Evolutionary conservation across 2,888 invertebrate genomes (phyloP), one percentile per base, ranked within the genome.

Genomic region (Lepetodrilus schrolli): DNA sequence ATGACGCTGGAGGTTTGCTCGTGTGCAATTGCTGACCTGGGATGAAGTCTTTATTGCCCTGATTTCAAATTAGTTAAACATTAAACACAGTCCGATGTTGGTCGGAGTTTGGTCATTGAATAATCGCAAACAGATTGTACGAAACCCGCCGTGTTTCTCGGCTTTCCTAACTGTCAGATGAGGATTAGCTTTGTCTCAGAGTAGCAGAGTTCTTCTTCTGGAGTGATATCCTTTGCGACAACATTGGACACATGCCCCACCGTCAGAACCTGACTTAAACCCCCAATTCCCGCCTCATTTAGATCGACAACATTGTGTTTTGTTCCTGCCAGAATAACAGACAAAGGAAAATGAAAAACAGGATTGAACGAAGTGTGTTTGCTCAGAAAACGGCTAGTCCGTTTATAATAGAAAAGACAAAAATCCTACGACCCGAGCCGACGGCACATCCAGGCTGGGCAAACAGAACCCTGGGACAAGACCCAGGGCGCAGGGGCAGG

Each of bases 271-370:
- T 48, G 4, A 20, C 48, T 30, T 34, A 58, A 58, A 30, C 13
- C 58, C 30, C 13, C 13, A 34, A 13, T 58, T 58, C 34, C 34
- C 58, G 58, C 58, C 34, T 34, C 58, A 30, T 58, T 58, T 58
- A 58, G 30, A 58, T 30, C 58, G 58, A 58, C 26, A 34, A 58
- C 23, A 58, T 58, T 58, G 30, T 26, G 58, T 30, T 58, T 58
- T 58, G 58, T 58, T 58, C 58, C 58, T 10, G 7, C 5, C n/a
- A 34, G 58, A 58, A 58, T 1, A 8, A n/a, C 34, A 58, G 26
- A 58, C 58, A 58, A 58, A 58, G 58, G 58, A 23, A 58, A 58
- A 58, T 58, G 58, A 58, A 58, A 58, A 58, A 58, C 58, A 58
- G 51, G 26, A 23, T 23, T 51, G 51, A 51, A 51, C 8, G 21